Percentiles rank a stretch among this genome's conserved stretches.
These are phyloP conservation scores for Buceros bicornis DNA, from an alignment of 2,797 vertebrate species.

Conservation along the genomic window DNA sequence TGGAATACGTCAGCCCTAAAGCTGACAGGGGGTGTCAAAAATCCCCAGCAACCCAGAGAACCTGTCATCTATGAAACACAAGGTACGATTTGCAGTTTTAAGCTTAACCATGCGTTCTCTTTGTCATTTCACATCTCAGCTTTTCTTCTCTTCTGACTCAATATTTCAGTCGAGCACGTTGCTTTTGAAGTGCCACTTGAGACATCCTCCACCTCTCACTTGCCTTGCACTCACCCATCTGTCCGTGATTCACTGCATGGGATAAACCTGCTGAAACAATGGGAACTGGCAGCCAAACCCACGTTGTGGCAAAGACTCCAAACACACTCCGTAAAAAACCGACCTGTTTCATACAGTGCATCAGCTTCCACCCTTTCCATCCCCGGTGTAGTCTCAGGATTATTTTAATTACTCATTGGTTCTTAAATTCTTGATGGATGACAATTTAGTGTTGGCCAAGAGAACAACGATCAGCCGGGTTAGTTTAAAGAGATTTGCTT, in stretches of 20 bases:
- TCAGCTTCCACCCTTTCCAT: neutral
- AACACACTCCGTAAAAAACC: neutral
- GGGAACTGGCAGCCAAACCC: neutral
- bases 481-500: neutral
- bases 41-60: neutral
- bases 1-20: neutral
- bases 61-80: neutral
- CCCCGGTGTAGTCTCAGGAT: neutral
- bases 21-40: neutral
- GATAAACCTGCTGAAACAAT: neutral
- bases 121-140: neutral
- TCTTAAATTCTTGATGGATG: neutral
- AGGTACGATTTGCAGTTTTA: neutral
- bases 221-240: neutral
- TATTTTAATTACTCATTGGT: neutral
- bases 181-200: neutral
- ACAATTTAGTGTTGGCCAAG: neutral
- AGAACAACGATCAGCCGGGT: neutral
- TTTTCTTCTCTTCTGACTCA: neutral
- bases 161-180: neutral
- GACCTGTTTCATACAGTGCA: neutral
- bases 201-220: neutral
- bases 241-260: neutral
- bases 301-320: neutral
- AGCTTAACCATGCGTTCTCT: neutral